A percentile compares a stretch with the other conserved stretches of the same genome.
Conservation (phyloP, 2,113 vertebrate species). For the Daboia siamensis region DNA sequence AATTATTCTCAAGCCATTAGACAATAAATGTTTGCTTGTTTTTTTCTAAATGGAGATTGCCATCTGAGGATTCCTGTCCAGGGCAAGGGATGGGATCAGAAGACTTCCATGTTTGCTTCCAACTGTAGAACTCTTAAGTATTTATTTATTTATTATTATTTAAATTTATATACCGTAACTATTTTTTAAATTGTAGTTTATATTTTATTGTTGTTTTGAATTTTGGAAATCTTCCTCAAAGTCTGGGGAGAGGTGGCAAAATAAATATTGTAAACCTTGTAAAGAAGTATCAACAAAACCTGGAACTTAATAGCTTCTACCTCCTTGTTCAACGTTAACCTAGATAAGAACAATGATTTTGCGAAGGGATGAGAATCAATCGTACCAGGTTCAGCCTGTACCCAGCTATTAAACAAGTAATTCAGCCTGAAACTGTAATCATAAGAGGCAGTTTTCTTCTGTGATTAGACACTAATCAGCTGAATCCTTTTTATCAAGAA, state of each 20-base stretch:
- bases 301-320: background rate
- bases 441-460: conserved; percentile 41
- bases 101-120: background rate
- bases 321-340: conserved; percentile 26
- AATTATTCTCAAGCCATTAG: background rate
- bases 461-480: conserved; percentile 9
- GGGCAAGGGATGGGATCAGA: background rate
- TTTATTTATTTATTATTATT: too few relatives aligned
- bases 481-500: conserved; percentile 37
- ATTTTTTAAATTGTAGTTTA: background rate
- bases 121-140: background rate
- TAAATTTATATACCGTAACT: too few relatives aligned
- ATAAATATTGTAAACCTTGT: background rate
- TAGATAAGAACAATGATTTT: conserved; percentile 23
- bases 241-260: background rate
- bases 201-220: background rate
- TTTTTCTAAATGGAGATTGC: background rate
- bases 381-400: conserved; percentile 21
- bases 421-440: conserved; percentile 43
- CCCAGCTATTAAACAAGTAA: conserved; percentile 44
- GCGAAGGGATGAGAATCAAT: conserved; percentile 18
- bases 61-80: background rate
- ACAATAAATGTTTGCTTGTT: background rate
- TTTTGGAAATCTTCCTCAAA: background rate
- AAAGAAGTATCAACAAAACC: background rate